Evolutionary conservation across 2,888 invertebrate genomes (phyloP).

Genomic region (Odontothrips loti): DNA sequence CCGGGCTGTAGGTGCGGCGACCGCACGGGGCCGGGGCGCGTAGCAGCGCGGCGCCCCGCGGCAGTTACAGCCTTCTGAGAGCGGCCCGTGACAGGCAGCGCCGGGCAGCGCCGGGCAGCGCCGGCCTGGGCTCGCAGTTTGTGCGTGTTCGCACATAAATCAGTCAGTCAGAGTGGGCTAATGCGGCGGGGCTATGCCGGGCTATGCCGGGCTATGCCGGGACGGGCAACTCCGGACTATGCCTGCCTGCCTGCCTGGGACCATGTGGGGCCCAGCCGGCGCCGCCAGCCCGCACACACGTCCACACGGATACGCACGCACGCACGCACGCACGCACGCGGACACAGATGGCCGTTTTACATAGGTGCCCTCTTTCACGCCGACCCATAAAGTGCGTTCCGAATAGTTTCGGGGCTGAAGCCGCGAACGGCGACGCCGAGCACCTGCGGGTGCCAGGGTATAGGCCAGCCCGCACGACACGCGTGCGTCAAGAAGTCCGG

Average conservation of each 20-base stretch:
- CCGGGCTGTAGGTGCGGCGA: too few relatives aligned
- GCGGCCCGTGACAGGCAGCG: too few relatives aligned
- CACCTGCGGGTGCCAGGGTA: too few relatives aligned
- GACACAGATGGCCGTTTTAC: not conserved
- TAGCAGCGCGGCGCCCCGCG: too few relatives aligned
- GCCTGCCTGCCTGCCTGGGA: not conserved
- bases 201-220: not conserved
- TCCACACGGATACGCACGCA: not conserved
- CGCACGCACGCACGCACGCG: not conserved
- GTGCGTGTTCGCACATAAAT: conserved; percentile 24
- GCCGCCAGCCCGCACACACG: not conserved
- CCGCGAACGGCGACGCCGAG: too few relatives aligned
- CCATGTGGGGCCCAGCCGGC: conserved; percentile 18
- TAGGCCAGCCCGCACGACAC: too few relatives aligned
- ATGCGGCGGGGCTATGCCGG: not conserved
- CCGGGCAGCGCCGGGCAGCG: not conserved
- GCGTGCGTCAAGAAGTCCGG: too few relatives aligned
- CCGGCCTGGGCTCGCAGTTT: not conserved
- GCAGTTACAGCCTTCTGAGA: too few relatives aligned
- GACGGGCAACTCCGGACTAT: not conserved
- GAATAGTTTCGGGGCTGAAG: too few relatives aligned
- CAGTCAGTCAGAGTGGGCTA: conserved; percentile 16
- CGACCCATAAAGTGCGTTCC: too few relatives aligned
- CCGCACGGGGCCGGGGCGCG: too few relatives aligned
- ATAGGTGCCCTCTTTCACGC: too few relatives aligned